Base-by-base conservation (phyloP, 1,140 invertebrate species). In the Sycophila sp. region DNA sequence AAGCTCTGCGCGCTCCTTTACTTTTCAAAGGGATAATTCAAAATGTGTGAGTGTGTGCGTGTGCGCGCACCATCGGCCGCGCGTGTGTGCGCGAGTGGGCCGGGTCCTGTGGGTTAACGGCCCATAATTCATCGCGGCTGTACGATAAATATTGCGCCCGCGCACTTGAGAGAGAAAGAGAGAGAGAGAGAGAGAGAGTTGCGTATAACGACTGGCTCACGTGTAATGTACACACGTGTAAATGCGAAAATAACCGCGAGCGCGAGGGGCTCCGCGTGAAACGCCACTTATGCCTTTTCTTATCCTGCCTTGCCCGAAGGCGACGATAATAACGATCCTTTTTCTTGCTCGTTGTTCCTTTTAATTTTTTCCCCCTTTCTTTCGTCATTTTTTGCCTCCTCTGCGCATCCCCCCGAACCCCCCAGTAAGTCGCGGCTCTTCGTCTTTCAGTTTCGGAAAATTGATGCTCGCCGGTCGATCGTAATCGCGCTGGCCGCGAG, bases 101-200 rank as follows among this genome's bases (percentile, higher is more conserved):
- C 15, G 40, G 15, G 40, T 24, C 69, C 58, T 73, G 76, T 67
- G n/a, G n/a, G 76, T 69, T 78, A 79, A 78, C 76, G 74, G 77
- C 74, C 78, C 77, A 79, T 78, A 78, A 79, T 78, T 79, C 78
- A 79, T 78, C 69, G 69, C 71, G 64, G 74, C 71, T 75, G 69
- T 77, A 79, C 77, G 78, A 78, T 78, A 79, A 79, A 79, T 79
- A 79, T 79, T 69, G 76, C 49, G 17, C 15, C 17, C 32, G 42
- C 36, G 15, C 3, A 26, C 8, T 28, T 11, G 26, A 15, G 68
- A 7, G 36, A 42, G 58, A 22, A 10, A 28, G 49, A 26, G 49
- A 51, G n/a, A 17, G 30, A 56, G 5, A n/a, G 58, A 13, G 34
- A 34, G 58, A 11, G 36, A 45, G 60, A 53, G 51, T 32, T 28